phyloP scores from a whole-genome alignment of 2,797 vertebrate species.

The Lophius americanus region DNA sequence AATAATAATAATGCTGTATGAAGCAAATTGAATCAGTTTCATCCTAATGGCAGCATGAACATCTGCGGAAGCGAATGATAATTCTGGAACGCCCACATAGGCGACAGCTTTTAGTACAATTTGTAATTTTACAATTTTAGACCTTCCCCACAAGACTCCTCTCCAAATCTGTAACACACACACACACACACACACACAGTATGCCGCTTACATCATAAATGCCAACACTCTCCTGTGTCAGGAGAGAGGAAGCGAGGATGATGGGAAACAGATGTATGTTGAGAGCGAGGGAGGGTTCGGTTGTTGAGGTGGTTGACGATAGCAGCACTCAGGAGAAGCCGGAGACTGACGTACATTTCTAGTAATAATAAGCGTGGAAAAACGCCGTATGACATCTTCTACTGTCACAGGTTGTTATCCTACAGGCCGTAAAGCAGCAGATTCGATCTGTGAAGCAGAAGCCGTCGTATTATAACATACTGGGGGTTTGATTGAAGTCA shows the following conservation, averaged over 20 bases:
- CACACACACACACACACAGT: slow-evolving; percentile 23
- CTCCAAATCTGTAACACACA: slow-evolving; percentile 41
- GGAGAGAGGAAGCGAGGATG: slow-evolving; percentile 52
- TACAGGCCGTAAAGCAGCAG: background rate
- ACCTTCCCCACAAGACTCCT: slow-evolving; percentile 31
- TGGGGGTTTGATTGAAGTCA: background rate
- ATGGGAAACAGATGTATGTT: slow-evolving; percentile 76
- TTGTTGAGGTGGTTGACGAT: slow-evolving; percentile 48
- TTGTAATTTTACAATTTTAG: slow-evolving; percentile 36
- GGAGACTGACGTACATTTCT: background rate
- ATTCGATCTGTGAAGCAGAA: background rate
- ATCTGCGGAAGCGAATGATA: background rate
- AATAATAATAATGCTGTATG: background rate
- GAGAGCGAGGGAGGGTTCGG: slow-evolving; percentile 25
- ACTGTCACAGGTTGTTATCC: background rate
- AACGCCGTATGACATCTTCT: background rate
- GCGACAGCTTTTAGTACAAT: slow-evolving; percentile 29
- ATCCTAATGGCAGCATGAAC: background rate
- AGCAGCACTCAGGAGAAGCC: slow-evolving; percentile 12
- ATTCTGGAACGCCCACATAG: slow-evolving; percentile 9
- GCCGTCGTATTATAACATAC: background rate
- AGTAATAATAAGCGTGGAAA: slow-evolving; percentile 1
- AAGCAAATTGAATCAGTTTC: background rate
- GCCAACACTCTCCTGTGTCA: slow-evolving; percentile 58
- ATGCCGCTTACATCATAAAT: slow-evolving; percentile 56